Evolutionary conservation across 2,113 vertebrate genomes (phyloP).

Genomic region (Gadus chalcogrammus): DNA sequence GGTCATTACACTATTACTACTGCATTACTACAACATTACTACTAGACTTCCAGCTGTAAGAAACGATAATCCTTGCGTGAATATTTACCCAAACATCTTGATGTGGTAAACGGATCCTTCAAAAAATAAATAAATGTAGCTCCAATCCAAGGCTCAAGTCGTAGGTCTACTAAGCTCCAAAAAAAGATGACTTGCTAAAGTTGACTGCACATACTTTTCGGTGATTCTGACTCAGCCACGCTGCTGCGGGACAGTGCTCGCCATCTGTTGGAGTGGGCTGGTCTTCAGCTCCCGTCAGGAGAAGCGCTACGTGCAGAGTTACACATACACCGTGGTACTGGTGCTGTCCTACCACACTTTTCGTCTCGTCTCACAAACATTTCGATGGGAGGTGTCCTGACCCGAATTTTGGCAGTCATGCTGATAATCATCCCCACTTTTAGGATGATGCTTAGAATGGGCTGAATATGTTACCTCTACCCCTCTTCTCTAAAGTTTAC

Average conservation of each 20-base stretch:
- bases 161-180: neutral
- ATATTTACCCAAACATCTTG: no score
- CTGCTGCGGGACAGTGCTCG: constrained; percentile 12
- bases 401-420: constrained; percentile 9
- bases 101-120: no score
- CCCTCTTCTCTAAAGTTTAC: no score
- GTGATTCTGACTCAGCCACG: neutral
- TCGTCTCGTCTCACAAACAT: constrained; percentile 16
- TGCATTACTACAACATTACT: no score
- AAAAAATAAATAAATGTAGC: neutral
- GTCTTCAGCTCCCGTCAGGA: constrained; percentile 18
- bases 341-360: neutral
- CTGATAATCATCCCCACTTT: neutral
- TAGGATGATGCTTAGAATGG: no score
- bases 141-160: neutral
- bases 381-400: constrained; percentile 39
- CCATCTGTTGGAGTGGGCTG: constrained; percentile 45
- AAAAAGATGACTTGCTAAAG: neutral
- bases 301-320: constrained; percentile 72
- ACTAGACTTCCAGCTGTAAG: no score
- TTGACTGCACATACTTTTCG: constrained; percentile 16
- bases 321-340: constrained; percentile 50
- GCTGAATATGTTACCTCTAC: no score
- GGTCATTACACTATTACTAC: no score
- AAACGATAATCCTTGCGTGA: no score